phyloP scores from a whole-genome alignment of 2,888 invertebrate genomes.

The Mesorhabditis belari region DNA sequence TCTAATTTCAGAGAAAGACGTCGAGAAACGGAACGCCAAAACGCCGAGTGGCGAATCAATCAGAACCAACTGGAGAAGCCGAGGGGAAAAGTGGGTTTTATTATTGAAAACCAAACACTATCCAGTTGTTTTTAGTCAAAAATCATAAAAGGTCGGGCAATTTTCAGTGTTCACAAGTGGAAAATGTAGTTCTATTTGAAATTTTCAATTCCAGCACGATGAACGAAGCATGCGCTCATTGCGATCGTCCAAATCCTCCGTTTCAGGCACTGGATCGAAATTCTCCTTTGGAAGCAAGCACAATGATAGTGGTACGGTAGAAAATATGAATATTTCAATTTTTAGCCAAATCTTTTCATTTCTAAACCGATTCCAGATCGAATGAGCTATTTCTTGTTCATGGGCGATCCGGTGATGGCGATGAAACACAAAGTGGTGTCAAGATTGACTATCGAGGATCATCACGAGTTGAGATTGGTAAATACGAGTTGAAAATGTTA shows the following conservation, averaged over 20 bases:
- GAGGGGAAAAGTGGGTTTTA: neutral
- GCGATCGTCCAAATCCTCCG: neutral
- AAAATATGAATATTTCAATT: no score
- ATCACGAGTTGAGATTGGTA: neutral
- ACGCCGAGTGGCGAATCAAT: neutral
- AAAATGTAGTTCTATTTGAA: no score
- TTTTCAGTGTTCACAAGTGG: no score
- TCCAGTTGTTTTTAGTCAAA: no score
- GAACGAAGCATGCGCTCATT: neutral
- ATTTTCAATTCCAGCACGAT: neutral
- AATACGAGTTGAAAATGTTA: neutral
- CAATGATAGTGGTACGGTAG: neutral
- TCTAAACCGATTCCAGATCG: neutral
- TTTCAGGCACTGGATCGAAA: neutral
- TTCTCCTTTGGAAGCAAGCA: neutral
- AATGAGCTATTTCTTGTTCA: neutral
- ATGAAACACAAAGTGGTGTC: neutral
- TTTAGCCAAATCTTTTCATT: no score
- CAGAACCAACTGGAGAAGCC: neutral
- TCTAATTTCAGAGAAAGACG: neutral
- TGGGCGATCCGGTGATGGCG: neutral
- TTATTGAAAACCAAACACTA: no score
- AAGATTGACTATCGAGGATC: neutral
- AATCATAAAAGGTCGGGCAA: no score
- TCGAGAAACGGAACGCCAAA: neutral